phyloP scores from a whole-genome alignment of 2,888 invertebrate genomes.

The Ophioninae sp. region DNA sequence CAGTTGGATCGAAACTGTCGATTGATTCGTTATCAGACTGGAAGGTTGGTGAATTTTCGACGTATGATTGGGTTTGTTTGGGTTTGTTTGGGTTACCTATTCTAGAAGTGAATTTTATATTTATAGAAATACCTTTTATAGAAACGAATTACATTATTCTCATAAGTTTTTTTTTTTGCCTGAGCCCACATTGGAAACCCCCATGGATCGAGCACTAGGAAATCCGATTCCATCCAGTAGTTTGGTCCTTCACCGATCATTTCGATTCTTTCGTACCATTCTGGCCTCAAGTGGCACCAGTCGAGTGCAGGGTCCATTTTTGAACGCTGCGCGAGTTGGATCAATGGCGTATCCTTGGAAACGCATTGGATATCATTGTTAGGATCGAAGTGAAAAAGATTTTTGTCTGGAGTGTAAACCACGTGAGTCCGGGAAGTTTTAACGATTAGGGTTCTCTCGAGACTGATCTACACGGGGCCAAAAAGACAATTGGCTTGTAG shows the following conservation, averaged over 20 bases:
- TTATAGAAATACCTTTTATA: too few species aligned
- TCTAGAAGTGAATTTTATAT: too few species aligned
- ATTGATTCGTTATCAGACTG: too few species aligned
- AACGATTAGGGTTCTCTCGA: background rate
- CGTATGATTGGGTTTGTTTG: too few species aligned
- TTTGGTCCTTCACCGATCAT: slow-evolving; percentile 34
- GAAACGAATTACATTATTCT: too few species aligned
- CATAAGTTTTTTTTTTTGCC: background rate
- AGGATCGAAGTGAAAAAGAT: slow-evolving; percentile 1
- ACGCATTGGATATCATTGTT: slow-evolving; percentile 21
- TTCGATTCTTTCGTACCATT: slow-evolving; percentile 40
- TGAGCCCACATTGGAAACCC: slow-evolving; percentile 1
- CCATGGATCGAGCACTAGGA: slow-evolving; percentile 50
- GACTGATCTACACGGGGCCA: background rate
- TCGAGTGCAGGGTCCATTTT: slow-evolving; percentile 25
- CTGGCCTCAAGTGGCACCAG: slow-evolving; percentile 33
- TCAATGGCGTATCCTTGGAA: slow-evolving; percentile 15
- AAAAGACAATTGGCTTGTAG: background rate
- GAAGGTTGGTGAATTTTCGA: too few species aligned
- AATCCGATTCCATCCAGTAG: slow-evolving; percentile 32
- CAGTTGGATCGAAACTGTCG: background rate
- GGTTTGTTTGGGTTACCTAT: too few species aligned
- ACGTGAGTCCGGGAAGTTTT: background rate
- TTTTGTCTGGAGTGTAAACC: background rate
- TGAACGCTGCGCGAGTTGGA: slow-evolving; percentile 8